Conservation (phyloP, 2,797 vertebrate genomes). For the Helicolenus hilgendorfi region DNA sequence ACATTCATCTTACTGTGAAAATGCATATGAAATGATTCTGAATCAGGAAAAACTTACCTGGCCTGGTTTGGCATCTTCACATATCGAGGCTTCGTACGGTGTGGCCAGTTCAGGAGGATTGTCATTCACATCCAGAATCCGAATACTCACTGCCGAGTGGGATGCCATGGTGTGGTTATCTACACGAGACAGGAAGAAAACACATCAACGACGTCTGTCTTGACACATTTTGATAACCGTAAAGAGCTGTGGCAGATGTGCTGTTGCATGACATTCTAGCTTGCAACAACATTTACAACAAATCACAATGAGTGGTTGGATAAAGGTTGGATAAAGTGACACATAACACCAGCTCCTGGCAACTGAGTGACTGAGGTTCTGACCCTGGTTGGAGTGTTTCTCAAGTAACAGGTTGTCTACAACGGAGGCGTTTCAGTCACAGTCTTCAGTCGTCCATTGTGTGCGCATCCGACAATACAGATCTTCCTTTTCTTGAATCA, state of each 20-base stretch:
- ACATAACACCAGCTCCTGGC: neutral
- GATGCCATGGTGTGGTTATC: slow-evolving; percentile 95
- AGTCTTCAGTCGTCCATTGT: neutral
- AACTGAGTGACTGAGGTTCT: neutral
- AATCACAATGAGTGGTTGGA: neutral
- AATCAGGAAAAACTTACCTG: slow-evolving; percentile 89
- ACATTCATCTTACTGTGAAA: neutral
- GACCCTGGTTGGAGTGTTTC: neutral
- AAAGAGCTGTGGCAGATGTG: neutral
- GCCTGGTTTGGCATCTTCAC: slow-evolving; percentile 97
- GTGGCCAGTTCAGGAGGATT: slow-evolving; percentile 97
- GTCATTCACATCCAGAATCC: slow-evolving; percentile 98
- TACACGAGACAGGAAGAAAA: slow-evolving; percentile 70
- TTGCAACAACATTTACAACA: neutral
- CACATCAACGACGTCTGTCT: neutral
- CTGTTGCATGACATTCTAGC: neutral
- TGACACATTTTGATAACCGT: neutral
- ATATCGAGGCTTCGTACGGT: slow-evolving; percentile 96
- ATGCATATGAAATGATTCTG: neutral
- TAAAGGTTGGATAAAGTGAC: neutral
- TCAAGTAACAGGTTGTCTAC: neutral
- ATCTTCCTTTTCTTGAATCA: neutral
- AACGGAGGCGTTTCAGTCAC: neutral
- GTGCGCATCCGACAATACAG: neutral
- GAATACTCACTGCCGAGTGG: slow-evolving; percentile 93